phyloP scores from a whole-genome alignment of 1,140 invertebrate species.

The Eubasilissa regina region DNA sequence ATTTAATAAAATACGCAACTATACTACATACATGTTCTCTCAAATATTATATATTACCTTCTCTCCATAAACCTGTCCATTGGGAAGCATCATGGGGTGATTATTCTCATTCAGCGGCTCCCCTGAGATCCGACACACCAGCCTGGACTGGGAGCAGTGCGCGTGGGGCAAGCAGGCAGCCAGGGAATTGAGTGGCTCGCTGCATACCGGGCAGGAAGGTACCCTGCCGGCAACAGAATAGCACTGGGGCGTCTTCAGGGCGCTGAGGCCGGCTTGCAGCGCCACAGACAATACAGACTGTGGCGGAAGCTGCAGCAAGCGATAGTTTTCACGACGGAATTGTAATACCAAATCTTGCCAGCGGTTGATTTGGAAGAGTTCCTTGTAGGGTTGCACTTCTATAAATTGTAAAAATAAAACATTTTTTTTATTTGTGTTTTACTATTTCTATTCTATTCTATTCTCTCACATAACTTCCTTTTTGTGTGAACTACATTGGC shows the following conservation, averaged over 20 bases:
- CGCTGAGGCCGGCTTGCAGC: conserved; percentile 88
- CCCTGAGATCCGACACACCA: conserved; percentile 94
- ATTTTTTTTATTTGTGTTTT: no score
- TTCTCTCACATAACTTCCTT: no score
- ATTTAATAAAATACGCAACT: no score
- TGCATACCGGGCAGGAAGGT: conserved; percentile 95
- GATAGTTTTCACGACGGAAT: conserved; percentile 95
- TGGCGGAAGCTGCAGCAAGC: conserved; percentile 92
- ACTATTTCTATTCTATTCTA: no score
- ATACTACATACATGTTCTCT: no score
- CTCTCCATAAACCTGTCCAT: conserved; percentile 98
- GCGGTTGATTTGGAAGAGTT: conserved; percentile 71
- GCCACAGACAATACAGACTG: conserved; percentile 94
- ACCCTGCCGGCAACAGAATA: conserved; percentile 79
- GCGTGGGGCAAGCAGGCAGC: conserved; percentile 92
- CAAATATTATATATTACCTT: conserved; percentile 74
- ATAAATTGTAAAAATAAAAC: conserved; percentile 34
- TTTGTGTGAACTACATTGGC: no score
- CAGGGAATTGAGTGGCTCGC: conserved; percentile 88
- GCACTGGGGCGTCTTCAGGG: conserved; percentile 94
- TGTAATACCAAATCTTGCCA: conserved; percentile 92
- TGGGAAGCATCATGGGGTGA: conserved; percentile 97
- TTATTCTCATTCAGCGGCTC: conserved; percentile 97
- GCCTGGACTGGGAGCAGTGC: conserved; percentile 94
- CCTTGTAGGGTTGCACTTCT: conserved; percentile 75